Percentiles rank a stretch among this genome's conserved stretches.
Evolutionary conservation across 2,888 invertebrate genomes (phyloP).

Genomic region (Drosophila acutilabella): DNA sequence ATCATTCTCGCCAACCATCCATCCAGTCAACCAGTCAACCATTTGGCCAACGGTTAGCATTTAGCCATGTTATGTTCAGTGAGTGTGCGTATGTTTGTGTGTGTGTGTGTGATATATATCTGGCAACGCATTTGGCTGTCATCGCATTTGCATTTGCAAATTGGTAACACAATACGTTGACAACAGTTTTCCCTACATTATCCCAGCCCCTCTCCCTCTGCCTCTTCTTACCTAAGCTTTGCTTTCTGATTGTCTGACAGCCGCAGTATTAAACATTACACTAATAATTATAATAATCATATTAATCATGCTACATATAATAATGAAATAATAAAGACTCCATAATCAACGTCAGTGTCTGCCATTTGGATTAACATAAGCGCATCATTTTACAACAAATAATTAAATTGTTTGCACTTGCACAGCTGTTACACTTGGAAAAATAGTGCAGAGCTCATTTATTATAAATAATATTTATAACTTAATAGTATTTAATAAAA

Average conservation of each 20-base stretch:
- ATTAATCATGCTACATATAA: background rate
- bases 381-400: constrained; percentile 22
- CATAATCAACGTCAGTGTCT: constrained; percentile 28
- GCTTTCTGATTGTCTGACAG: constrained; percentile 13
- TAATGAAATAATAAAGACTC: constrained; percentile 23
- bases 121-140: constrained; percentile 21
- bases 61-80: constrained; percentile 12
- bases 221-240: background rate
- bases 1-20: background rate
- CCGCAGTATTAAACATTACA: constrained; percentile 27
- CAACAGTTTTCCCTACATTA: constrained; percentile 1
- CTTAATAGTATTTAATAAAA: too few species aligned
- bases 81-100: background rate
- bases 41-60: constrained; percentile 21
- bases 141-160: constrained; percentile 67
- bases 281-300: constrained; percentile 23
- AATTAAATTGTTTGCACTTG: constrained; percentile 17
- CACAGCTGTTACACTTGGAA: constrained; percentile 6
- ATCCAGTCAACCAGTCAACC: background rate
- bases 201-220: background rate
- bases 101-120: background rate
- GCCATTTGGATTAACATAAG: constrained; percentile 27
- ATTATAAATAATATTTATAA: too few species aligned
- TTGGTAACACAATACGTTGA: constrained; percentile 64
- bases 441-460: too few species aligned